Base-by-base conservation (phyloP, 1,140 invertebrate genomes). In the Scylla paramamosain region DNA sequence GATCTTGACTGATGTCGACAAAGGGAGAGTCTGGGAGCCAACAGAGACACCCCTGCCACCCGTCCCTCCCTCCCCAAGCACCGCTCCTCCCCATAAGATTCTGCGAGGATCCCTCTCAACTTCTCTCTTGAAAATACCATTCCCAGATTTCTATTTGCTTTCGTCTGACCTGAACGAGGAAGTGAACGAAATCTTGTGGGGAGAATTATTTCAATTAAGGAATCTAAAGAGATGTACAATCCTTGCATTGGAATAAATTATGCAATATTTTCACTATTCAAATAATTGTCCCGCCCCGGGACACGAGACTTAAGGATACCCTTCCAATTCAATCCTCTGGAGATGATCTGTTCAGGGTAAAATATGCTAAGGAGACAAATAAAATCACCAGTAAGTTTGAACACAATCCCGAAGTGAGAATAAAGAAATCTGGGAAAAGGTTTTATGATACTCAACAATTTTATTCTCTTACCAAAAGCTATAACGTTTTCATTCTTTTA, bases 1-100 rank as follows among this genome's bases (percentile, higher is more conserved):
- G 67, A 77, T 77, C 67, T 77, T 77, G 67, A 77, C 67, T 77
- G 67, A 77, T 77, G 67, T 77, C 67, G 67, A 77, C 67, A 77
- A 77, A 77, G 67, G 67, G 67, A 77, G 67, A 77, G 67, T 77
- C 67, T 77, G 67, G n/a, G 67, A 77, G 67, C 67, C 67, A 77
- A 77, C 67, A 77, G 20, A n/a, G 20, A 77, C 67, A 25, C 25
- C 67, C 67, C 20, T 3, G 20, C 67, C 67, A 20, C 8, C 67
- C 67, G 12, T 59, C 52, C 20, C 10, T 20, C 52, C 52, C 20
- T 59, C 52, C 52, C 52, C 67, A 59, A 7, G 52, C 52, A 12
- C 52, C 52, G 10, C 52, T 39, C 1, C 67, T 77, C 20, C 67
- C 16, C 67, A 39, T 39, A 77, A 77, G 20, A 77, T 77, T n/a